Percentiles rank a stretch among this genome's conserved stretches.
phyloP scores from a whole-genome alignment of 2,113 vertebrate genomes.

The Clinocottus analis region DNA sequence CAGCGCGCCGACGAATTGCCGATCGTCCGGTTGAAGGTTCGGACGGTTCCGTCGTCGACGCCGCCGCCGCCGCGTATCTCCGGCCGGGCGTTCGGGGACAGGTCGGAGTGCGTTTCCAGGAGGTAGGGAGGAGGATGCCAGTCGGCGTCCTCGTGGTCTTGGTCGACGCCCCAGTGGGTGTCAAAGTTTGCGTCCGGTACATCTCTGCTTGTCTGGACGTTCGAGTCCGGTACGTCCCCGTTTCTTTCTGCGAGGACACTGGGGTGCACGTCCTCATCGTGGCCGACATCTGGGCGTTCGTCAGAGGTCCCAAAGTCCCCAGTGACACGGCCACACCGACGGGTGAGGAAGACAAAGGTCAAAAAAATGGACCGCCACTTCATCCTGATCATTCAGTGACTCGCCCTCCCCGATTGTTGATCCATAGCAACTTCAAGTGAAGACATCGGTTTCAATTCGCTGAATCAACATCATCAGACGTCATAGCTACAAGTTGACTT shows the following conservation, averaged over 20 bases:
- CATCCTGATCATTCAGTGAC: slow-evolving; percentile 29
- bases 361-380: background rate
- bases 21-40: background rate
- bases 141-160: slow-evolving; percentile 61
- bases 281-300: slow-evolving; percentile 17
- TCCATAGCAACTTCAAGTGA: background rate
- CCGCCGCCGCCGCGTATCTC: background rate
- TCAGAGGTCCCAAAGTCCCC: slow-evolving; percentile 6
- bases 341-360: slow-evolving; percentile 24
- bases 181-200: slow-evolving; percentile 16
- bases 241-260: background rate
- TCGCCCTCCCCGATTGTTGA: background rate
- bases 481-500: background rate
- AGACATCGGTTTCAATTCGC: background rate
- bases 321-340: background rate
- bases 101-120: background rate
- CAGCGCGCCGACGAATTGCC: background rate
- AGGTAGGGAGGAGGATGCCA: slow-evolving; percentile 52
- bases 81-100: slow-evolving; percentile 3
- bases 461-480: background rate
- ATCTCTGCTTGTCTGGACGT: slow-evolving; percentile 1
- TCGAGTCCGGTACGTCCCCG: rapidly evolving
- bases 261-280: slow-evolving; percentile 10
- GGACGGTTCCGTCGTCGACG: background rate
- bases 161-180: slow-evolving; percentile 31